Conservation (phyloP, 2,797 vertebrate genomes). For the Cossypha heuglini region DNA sequence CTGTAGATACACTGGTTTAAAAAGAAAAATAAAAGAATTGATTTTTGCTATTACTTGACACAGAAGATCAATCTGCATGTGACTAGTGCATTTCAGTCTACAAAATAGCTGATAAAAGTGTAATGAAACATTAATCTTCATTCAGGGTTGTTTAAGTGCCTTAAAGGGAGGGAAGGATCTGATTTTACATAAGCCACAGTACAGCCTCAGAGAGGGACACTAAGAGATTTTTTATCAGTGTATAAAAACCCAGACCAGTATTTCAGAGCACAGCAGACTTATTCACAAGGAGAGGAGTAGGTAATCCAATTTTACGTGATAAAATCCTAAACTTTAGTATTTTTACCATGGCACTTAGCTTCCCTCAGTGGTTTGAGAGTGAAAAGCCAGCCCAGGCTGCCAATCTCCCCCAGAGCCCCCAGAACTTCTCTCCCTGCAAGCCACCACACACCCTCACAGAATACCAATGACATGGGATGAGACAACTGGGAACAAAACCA, state of each 20-base stretch:
- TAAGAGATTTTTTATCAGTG: background rate
- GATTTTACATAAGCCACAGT: background rate
- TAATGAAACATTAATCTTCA: background rate
- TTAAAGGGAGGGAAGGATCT: background rate
- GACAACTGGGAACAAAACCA: background rate
- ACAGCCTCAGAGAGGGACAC: background rate
- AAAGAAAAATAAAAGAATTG: background rate
- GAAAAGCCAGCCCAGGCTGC: background rate
- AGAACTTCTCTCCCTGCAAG: background rate
- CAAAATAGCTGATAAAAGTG: background rate
- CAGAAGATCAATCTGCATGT: background rate
- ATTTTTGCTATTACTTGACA: conserved; percentile 1
- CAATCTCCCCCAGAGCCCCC: background rate
- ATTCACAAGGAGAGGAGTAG: background rate
- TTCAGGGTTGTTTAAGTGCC: background rate
- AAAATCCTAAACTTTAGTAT: background rate
- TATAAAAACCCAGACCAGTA: background rate
- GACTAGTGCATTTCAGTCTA: background rate
- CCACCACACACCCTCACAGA: rapidly evolving
- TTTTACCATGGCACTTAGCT: background rate
- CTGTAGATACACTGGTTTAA: background rate
- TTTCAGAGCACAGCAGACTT: background rate
- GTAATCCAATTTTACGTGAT: background rate
- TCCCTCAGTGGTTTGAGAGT: background rate
- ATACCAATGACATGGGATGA: background rate